phyloP scores from a whole-genome alignment of 2,113 vertebrate species.

The Ctenomys sociabilis region DNA sequence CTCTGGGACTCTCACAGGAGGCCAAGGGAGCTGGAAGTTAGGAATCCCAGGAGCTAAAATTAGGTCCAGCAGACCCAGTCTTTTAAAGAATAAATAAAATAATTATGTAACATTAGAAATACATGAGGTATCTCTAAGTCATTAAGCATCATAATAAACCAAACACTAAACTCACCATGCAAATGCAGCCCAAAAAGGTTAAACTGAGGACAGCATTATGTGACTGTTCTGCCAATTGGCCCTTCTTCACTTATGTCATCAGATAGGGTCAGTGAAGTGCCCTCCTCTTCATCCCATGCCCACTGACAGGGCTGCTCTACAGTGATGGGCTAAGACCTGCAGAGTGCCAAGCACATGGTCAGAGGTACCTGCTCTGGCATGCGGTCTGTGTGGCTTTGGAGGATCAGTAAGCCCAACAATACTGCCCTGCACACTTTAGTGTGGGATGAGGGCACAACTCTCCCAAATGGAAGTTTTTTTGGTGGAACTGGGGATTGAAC shows the following conservation, averaged over 20 bases:
- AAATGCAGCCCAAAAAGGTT: neutral
- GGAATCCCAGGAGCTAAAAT: constrained; percentile 54
- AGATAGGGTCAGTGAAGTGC: too few species aligned
- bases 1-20: neutral
- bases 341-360: neutral
- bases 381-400: neutral
- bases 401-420: neutral
- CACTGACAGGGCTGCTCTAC: neutral
- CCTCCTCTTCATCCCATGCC: fast-evolving
- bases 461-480: neutral
- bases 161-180: neutral
- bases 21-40: neutral
- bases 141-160: neutral
- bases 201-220: neutral
- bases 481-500: too few species aligned
- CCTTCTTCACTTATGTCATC: neutral
- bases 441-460: neutral
- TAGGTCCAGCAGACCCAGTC: constrained; percentile 5
- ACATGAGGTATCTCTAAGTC: neutral
- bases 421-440: neutral
- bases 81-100: constrained; percentile 27
- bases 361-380: neutral
- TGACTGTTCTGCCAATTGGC: neutral
- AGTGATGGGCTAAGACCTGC: neutral
- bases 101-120: constrained; percentile 11